Percentiles rank a stretch among this genome's conserved stretches.
Evolutionary conservation across 53 echinoderm and acorn worm species (phyloP).

Genomic region (Pentamera pediparva): DNA sequence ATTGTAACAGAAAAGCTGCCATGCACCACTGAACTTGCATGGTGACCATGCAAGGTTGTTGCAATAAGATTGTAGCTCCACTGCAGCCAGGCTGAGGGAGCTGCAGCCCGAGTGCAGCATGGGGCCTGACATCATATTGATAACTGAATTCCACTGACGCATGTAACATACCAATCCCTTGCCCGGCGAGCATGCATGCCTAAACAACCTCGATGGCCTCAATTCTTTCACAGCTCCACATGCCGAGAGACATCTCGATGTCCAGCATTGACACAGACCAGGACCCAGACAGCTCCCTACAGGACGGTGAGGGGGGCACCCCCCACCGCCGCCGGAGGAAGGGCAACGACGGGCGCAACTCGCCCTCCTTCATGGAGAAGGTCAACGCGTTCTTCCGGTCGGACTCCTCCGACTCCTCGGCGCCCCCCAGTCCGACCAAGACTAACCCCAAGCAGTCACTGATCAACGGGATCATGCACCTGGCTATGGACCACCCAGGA

Average conservation of each 20-base stretch:
- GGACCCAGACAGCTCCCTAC: conserved; percentile 69
- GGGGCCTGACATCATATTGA: no score
- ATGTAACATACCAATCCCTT: no score
- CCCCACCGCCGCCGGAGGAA: conserved; percentile 22
- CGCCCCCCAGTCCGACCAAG: conserved; percentile 74
- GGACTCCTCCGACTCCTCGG: conserved; percentile 81
- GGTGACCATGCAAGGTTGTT: no score
- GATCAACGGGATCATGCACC: conserved; percentile 76
- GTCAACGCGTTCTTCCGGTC: conserved; percentile 87
- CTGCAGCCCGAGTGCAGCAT: no score
- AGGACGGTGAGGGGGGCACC: conserved; percentile 58
- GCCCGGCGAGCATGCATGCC: no score
- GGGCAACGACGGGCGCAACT: conserved; percentile 41
- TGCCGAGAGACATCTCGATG: conserved; percentile 47
- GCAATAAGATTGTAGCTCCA: no score
- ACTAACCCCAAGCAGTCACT: conserved; percentile 63
- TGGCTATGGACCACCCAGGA: conserved; percentile 66
- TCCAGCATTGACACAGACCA: conserved; percentile 73
- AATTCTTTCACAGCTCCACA: conserved; percentile 44
- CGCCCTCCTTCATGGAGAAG: conserved; percentile 83
- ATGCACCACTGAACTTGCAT: no score
- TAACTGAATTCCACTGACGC: no score
- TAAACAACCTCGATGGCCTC: no score
- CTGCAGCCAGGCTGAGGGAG: no score
- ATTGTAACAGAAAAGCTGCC: no score